Evolutionary conservation across 2,888 invertebrate species (phyloP), one percentile per base, ranked within the genome.

Genomic region (Ennomos fuscantarius): DNA sequence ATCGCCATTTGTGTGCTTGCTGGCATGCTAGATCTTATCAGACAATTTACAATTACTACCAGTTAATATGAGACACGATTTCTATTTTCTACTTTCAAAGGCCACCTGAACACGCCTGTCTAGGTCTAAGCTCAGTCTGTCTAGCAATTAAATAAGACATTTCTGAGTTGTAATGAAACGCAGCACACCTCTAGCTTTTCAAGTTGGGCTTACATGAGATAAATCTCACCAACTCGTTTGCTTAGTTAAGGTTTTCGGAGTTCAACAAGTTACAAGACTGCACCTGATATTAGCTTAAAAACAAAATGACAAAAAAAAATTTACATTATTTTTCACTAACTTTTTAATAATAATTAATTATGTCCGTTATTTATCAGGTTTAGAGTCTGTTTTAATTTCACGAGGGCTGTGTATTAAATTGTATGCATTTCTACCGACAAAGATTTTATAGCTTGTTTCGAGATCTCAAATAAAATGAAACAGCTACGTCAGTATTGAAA

Each of bases 21-120:
- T 10, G 2, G 24, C 45, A 45, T 34, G 44, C 13, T 31, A 36
- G 44, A 53, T 53, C 10, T 53, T 12, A 58, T 58, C 58, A 40
- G 32, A 44, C 12, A 52, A 51, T 58, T 53, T 49, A 58, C 45
- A 55, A 40, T 43, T 47, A 52, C 41, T 50, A 44, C 43, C 36
- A 52, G 55, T 47, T 46, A 43, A 55, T 50, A 51, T 55, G 47
- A 54, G 34, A 51, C 32, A 47, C 43, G 42, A 53, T 56, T 60
- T 56, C 60, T 53, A 43, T 53, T 55, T 60, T 53, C 55, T 39
- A 50, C 53, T 50, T 60, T 55, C 48, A 36, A 48, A 47, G 11
- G 11, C 34, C 15, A 36, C 10, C 31, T 41, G 15, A 50, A 32
- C 41, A 12, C 12, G 44, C 32, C 32, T 37, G 31, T 40, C 44